phyloP scores from a whole-genome alignment of 2,888 invertebrate genomes.

The Cryptus viduatorius region DNA sequence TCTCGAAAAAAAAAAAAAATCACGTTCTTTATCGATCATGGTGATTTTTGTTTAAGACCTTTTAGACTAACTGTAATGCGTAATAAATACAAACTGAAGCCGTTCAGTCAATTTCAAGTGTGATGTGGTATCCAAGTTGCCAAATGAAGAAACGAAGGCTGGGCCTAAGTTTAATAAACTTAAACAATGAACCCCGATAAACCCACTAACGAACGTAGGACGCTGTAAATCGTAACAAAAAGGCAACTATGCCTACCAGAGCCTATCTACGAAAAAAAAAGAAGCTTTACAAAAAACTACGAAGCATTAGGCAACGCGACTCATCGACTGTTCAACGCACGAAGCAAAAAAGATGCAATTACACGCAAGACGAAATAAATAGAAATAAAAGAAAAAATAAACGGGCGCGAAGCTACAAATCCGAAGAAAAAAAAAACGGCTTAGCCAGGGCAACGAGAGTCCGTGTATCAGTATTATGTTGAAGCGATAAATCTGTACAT shows the following conservation, averaged over 20 bases:
- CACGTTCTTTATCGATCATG: slow-evolving; percentile 30
- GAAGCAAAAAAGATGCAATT: neutral
- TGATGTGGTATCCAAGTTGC: slow-evolving; percentile 78
- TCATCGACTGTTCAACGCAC: neutral
- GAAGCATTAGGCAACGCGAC: neutral
- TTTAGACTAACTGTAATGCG: slow-evolving; percentile 50
- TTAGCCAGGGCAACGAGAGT: slow-evolving; percentile 76
- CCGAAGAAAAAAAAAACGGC: slow-evolving; percentile 65
- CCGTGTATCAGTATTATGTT: slow-evolving; percentile 83
- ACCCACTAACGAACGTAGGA: slow-evolving; percentile 32
- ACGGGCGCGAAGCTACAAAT: slow-evolving; percentile 7
- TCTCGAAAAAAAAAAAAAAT: slow-evolving; percentile 18
- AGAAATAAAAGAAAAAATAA: neutral
- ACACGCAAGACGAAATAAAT: neutral
- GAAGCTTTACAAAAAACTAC: slow-evolving; percentile 1
- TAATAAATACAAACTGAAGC: slow-evolving; percentile 67
- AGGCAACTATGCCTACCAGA: slow-evolving; percentile 14
- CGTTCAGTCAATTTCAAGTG: slow-evolving; percentile 82
- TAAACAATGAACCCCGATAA: slow-evolving; percentile 46
- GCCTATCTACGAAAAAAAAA: slow-evolving; percentile 6
- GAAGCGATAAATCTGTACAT: slow-evolving; percentile 73
- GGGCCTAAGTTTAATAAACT: slow-evolving; percentile 47
- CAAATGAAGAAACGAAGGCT: slow-evolving; percentile 69
- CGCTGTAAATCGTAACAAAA: neutral
- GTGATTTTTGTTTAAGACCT: slow-evolving; percentile 19